Evolutionary conservation across 2,113 vertebrate genomes (phyloP), one percentile per base, ranked within the genome.

Genomic region (Cheilinus undulatus): DNA sequence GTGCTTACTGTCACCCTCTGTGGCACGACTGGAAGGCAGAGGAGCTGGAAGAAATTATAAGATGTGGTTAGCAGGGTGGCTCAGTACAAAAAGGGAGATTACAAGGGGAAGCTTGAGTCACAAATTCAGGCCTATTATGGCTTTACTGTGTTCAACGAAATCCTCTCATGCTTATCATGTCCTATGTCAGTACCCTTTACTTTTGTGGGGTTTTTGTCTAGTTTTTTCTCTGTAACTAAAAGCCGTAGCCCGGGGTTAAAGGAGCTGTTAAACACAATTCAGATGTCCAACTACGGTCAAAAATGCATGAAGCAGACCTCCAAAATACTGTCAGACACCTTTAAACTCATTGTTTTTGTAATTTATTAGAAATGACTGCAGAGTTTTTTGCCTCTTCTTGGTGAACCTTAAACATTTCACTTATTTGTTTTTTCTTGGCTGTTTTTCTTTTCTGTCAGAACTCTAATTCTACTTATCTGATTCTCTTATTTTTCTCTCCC

Each of bases 131-230:
- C 74, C 63, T 86, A 53, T 81, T 67, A 62, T 84, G 49, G 65
- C 64, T 77, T 26, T 46, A 43, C 66, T 51, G 45, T 50, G 73
- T 68, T 58, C 15, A 60, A 51, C 28, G 46, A 71, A 85, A 74
- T 79, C 53, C 34, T 51, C 17, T 24, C 51, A 61, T 76, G 70
- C 80, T 66, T 73, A 84, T 89, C 80, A 62, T 34, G 23, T 73
- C 43, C 58, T 85, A 86, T 86, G 87, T 85, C 79, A 86, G 59
- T 52, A 52, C 61, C 73, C 69, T 72, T 80, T 50, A 71, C 43
- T 67, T 66, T 34, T 45, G 20, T 63, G 59, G 63, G 54, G 49
- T 40, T 57, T 62, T 62, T 66, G 54, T 45, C 40, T 52, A 3
- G 9, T 59, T 43, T 51, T 8, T 34, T 54, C 43, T 26, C 23